phyloP scores from a whole-genome alignment of 1,140 invertebrate species.

The Charaxes varanes region DNA sequence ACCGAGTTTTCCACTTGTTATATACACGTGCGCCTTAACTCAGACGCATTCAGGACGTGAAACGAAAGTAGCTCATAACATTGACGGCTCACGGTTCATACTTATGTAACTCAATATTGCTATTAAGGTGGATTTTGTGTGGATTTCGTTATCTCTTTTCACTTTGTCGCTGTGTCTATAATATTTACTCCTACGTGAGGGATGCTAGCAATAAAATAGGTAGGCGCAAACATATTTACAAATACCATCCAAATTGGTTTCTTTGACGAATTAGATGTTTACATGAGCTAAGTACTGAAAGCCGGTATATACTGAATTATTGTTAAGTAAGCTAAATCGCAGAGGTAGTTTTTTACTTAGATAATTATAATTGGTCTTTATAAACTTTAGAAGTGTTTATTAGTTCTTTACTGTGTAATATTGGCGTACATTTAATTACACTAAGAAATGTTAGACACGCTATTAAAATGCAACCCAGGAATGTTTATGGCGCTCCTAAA shows the following conservation, averaged over 20 bases:
- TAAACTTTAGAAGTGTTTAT: too few relatives aligned
- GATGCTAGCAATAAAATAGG: slow-evolving; percentile 68
- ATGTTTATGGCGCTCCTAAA: slow-evolving; percentile 14
- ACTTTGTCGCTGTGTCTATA: slow-evolving; percentile 65
- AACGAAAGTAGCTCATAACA: slow-evolving; percentile 36
- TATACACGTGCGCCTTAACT: slow-evolving; percentile 44
- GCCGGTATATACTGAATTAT: too few relatives aligned
- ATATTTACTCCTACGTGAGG: slow-evolving; percentile 70
- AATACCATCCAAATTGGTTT: slow-evolving; percentile 53
- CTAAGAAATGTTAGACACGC: slow-evolving; percentile 9
- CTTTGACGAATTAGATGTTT: slow-evolving; percentile 41
- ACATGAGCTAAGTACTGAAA: slow-evolving; percentile 34
- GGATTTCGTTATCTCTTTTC: slow-evolving; percentile 63
- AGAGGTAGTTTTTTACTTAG: background rate
- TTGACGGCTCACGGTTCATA: slow-evolving; percentile 26
- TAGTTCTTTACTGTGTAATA: background rate
- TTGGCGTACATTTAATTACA: slow-evolving; percentile 12
- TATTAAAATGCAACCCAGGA: slow-evolving; percentile 14
- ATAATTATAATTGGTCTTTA: background rate
- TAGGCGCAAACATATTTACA: slow-evolving; percentile 68
- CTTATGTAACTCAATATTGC: slow-evolving; percentile 14
- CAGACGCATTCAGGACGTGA: slow-evolving; percentile 27
- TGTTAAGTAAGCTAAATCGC: too few relatives aligned
- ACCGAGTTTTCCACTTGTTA: slow-evolving; percentile 71
- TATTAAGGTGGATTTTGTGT: slow-evolving; percentile 36